Conservation (phyloP, 1,140 invertebrate species). For the Artemia franciscana region DNA sequence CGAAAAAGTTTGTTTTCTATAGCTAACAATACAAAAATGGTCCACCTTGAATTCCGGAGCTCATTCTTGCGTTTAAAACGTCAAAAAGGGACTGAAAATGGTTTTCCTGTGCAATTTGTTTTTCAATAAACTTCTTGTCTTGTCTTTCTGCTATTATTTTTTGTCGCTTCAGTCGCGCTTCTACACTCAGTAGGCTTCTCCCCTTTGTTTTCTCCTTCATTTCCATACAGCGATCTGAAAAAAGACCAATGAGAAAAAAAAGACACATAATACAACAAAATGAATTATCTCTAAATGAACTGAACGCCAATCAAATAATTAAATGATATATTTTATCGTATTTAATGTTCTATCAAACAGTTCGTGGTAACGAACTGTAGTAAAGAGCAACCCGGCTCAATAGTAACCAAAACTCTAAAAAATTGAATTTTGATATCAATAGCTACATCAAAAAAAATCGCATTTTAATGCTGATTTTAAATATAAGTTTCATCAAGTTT, state of each 20-base stretch:
- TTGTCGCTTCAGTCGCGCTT: conserved; percentile 36
- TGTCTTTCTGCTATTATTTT: conserved; percentile 35
- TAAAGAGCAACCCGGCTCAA: too few species aligned
- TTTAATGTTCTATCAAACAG: too few species aligned
- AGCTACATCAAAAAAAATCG: too few species aligned
- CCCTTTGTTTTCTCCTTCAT: conserved; percentile 41
- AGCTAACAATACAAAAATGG: not conserved
- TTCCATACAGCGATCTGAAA: conserved; percentile 44
- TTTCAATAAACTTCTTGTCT: conserved; percentile 29
- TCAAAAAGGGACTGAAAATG: conserved; percentile 44
- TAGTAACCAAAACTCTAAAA: too few species aligned
- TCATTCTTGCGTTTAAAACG: conserved; percentile 48
- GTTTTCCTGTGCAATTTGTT: conserved; percentile 27
- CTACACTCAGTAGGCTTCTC: conserved; percentile 40
- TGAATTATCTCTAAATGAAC: too few species aligned
- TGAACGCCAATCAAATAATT: too few species aligned
- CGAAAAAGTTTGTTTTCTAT: not conserved
- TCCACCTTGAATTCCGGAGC: conserved; percentile 16
- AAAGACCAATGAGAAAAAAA: conserved; percentile 2
- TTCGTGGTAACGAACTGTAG: too few species aligned
- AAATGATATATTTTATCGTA: too few species aligned
- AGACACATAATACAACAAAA: too few species aligned
- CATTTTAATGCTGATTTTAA: too few species aligned
- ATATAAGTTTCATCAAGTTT: too few species aligned
- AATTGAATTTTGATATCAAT: too few species aligned